Percentiles rank a stretch among this genome's conserved stretches.
These are phyloP conservation scores for Passer montanus DNA, from an alignment of 2,113 vertebrate species.

Conservation along the genomic window DNA sequence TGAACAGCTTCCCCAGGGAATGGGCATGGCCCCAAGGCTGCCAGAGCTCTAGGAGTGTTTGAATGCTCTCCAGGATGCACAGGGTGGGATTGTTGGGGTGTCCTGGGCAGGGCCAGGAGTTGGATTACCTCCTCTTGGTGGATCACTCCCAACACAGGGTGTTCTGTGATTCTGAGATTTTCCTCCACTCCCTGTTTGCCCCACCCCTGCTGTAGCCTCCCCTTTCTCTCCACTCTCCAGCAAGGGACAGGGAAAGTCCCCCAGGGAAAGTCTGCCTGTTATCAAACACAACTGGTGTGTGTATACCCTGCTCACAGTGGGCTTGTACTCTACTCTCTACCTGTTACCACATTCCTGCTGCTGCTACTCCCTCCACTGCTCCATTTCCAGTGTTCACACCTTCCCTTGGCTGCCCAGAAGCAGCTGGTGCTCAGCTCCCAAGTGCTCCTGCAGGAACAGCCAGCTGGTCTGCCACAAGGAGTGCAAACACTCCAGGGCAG, in stretches of 20 bases:
- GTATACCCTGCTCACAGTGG: not conserved
- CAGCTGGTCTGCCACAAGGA: not conserved
- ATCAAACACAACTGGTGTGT: not conserved
- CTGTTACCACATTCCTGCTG: not conserved
- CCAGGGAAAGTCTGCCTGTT: not conserved
- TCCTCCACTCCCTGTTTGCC: not conserved
- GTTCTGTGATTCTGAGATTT: not conserved
- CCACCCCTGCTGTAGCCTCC: accelerated
- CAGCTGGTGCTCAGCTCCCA: not conserved
- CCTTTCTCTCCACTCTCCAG: not conserved
- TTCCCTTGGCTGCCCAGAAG: not conserved
- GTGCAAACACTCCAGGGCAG: not conserved
- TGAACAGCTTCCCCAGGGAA: not conserved
- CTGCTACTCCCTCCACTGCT: not conserved
- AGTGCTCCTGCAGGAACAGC: not conserved
- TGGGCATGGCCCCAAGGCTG: accelerated
- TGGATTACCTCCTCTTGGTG: too few relatives aligned
- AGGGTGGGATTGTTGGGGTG: not conserved
- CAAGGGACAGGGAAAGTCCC: not conserved
- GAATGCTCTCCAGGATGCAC: not conserved
- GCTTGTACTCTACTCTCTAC: not conserved
- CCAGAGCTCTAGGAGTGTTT: not conserved
- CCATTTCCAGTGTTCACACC: not conserved
- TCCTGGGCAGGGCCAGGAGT: not conserved
- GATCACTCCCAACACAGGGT: not conserved